These are phyloP conservation scores for Malacoctenus gilli DNA, from an alignment of 2,797 vertebrate genomes.

Conservation along the genomic window DNA sequence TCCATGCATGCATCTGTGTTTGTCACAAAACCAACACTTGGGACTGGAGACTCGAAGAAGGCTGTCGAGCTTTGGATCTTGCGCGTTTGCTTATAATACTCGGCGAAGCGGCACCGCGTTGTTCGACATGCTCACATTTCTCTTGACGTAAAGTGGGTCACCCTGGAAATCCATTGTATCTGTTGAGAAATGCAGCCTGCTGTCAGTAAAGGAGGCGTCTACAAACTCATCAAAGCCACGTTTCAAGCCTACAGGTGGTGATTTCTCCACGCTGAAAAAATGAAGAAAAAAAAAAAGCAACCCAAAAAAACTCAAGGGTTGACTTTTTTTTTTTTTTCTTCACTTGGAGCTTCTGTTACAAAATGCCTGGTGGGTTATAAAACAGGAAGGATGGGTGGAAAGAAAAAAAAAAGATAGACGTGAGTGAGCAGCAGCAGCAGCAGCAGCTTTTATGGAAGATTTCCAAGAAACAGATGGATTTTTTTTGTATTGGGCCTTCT, in stretches of 20 bases:
- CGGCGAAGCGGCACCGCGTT: too few relatives aligned
- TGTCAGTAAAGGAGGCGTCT: conserved; percentile 2
- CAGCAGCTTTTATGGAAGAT: conserved; percentile 22
- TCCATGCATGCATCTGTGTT: conserved; percentile 12
- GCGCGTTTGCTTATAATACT: too few relatives aligned
- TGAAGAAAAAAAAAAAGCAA: conserved; percentile 12
- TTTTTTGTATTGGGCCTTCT: conserved; percentile 2
- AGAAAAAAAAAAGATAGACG: conserved; percentile 6
- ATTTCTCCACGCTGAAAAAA: conserved; percentile 4
- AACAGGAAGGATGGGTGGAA: background rate
- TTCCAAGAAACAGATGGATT: conserved; percentile 29
- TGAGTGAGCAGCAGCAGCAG: conserved; percentile 4
- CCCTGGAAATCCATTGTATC: conserved; percentile 4
- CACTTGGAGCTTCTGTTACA: too few relatives aligned
- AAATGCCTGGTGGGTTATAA: conserved; percentile 12
- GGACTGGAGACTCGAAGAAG: background rate
- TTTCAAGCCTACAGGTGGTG: conserved; percentile 23
- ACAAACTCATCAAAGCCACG: conserved; percentile 2
- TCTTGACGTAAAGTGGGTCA: conserved; percentile 8
- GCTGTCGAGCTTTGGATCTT: too few relatives aligned
- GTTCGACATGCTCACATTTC: too few relatives aligned
- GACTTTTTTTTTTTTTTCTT: too few relatives aligned
- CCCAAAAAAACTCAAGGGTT: background rate
- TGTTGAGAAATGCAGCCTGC: conserved; percentile 13
- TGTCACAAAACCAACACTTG: background rate